Conservation (phyloP, 2,888 invertebrate species). For the Amphipyra berbera region DNA sequence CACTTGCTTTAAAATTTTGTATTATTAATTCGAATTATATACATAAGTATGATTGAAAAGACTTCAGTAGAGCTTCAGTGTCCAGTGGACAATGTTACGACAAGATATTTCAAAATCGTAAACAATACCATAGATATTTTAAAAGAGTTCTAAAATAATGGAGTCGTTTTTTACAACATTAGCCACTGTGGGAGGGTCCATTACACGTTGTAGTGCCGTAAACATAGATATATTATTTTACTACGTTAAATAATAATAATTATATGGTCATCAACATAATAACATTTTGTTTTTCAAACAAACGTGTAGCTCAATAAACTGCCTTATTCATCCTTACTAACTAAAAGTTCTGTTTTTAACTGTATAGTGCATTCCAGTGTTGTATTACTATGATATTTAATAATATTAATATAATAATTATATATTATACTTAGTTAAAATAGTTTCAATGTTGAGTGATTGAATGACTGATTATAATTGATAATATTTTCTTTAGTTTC, state of each 20-base stretch:
- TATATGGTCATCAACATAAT: too few relatives aligned
- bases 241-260: too few relatives aligned
- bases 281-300: background rate
- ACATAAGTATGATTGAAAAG: background rate
- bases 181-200: background rate
- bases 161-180: too few relatives aligned
- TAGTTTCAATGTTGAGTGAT: constrained; percentile 55
- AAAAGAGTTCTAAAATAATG: too few relatives aligned
- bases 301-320: constrained; percentile 1
- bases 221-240: too few relatives aligned
- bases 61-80: background rate
- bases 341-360: constrained; percentile 2
- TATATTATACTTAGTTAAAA: constrained; percentile 11
- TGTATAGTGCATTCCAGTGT: constrained; percentile 38
- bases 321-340: constrained; percentile 24
- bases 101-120: too few relatives aligned
- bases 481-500: constrained; percentile 60
- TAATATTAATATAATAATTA: constrained; percentile 34
- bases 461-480: constrained; percentile 68
- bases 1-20: constrained; percentile 8
- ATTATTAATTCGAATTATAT: constrained; percentile 18
- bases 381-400: constrained; percentile 41
- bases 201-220: background rate
- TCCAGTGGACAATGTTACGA: too few relatives aligned
- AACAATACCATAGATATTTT: too few relatives aligned